A percentile compares a stretch with the other conserved stretches of the same genome.
Evolutionary conservation across 2,888 invertebrate genomes (phyloP).

Genomic region (Euproctis similis): DNA sequence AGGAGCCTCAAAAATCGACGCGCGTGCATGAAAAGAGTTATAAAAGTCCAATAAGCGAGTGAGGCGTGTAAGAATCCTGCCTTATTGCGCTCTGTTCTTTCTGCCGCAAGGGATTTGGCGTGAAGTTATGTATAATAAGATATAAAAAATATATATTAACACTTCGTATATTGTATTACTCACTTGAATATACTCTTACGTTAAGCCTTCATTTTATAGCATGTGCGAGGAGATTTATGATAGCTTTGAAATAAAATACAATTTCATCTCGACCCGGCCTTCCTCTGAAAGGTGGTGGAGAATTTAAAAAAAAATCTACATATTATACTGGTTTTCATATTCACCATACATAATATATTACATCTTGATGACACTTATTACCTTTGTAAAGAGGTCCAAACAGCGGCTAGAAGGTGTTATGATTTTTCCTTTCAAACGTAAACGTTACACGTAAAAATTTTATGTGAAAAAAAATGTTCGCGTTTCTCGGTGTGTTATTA

Average conservation of each 20-base stretch:
- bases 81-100: no score
- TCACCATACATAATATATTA: conserved; percentile 47
- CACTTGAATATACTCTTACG: conserved; percentile 35
- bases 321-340: conserved; percentile 43
- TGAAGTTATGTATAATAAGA: no score
- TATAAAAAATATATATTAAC: conserved; percentile 51
- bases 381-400: conserved; percentile 31
- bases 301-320: conserved; percentile 68
- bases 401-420: conserved; percentile 18
- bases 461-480: no score
- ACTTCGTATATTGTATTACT: no score
- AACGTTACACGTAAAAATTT: neutral
- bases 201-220: conserved; percentile 54
- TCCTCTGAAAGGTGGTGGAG: conserved; percentile 33
- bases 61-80: no score
- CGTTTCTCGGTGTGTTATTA: no score
- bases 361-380: conserved; percentile 45
- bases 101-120: no score
- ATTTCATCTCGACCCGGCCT: conserved; percentile 51
- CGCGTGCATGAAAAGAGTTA: no score
- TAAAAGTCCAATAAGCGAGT: no score
- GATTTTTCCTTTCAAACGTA: conserved; percentile 8
- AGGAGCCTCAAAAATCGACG: no score
- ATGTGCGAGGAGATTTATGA: conserved; percentile 57
- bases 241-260: conserved; percentile 66